phyloP scores from a whole-genome alignment of 2,113 vertebrate species.

The Panthera leo region DNA sequence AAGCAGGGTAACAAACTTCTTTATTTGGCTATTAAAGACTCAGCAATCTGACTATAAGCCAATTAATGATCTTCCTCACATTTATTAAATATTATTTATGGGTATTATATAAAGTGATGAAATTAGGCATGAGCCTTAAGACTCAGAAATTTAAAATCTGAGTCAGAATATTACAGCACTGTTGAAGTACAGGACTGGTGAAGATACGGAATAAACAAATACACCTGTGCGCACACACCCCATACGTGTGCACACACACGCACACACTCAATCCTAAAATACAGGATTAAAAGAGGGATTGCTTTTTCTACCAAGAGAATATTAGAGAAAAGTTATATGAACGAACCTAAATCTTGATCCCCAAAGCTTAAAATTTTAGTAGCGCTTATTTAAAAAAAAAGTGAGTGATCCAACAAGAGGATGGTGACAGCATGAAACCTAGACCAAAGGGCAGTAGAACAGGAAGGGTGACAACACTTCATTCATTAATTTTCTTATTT shows the following conservation, averaged over 20 bases:
- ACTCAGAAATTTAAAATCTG: background rate
- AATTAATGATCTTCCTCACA: background rate
- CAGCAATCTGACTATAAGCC: background rate
- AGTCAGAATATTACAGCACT: background rate
- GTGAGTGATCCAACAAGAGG: background rate
- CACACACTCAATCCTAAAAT: background rate
- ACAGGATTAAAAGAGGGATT: background rate
- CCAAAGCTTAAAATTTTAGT: background rate
- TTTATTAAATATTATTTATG: background rate
- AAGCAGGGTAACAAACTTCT: background rate
- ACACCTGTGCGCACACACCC: background rate
- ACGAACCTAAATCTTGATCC: background rate
- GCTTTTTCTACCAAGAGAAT: background rate
- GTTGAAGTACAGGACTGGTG: background rate
- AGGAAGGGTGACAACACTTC: background rate
- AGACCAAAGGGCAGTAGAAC: background rate
- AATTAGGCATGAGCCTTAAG: background rate
- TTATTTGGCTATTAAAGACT: background rate
- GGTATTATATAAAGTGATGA: background rate
- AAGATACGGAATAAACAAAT: background rate
- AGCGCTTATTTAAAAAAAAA: background rate
- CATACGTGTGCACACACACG: background rate
- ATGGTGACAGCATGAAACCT: background rate
- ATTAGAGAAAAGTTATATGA: background rate
- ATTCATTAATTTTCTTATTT: constrained; percentile 16